Conservation (phyloP, 2,888 invertebrate species). For the Amphipoea oculea region DNA sequence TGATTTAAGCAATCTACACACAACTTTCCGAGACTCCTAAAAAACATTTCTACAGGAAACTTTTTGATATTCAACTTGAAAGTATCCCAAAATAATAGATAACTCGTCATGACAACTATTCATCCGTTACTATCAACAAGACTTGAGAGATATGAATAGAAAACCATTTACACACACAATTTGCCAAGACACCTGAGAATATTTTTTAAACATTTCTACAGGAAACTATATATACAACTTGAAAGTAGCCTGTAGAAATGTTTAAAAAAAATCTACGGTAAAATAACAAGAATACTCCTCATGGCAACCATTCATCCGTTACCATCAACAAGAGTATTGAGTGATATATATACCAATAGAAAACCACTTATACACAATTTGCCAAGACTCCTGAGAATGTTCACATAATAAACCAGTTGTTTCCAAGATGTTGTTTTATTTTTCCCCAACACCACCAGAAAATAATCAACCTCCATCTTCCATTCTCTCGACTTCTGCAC, state of each 20-base stretch:
- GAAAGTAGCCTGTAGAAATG: background rate
- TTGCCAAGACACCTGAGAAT: background rate
- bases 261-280: background rate
- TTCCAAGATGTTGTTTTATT: no score
- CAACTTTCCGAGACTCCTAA: background rate
- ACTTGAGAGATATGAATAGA: background rate
- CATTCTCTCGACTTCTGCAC: no score
- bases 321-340: background rate
- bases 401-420: no score
- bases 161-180: background rate
- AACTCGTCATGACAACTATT: background rate
- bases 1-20: background rate
- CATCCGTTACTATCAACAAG: background rate
- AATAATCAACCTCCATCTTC: no score
- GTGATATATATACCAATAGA: no score
- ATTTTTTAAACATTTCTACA: no score
- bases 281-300: background rate
- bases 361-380: background rate
- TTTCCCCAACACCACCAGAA: no score
- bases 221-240: background rate
- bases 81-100: background rate
- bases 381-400: background rate
- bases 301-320: background rate
- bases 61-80: background rate
- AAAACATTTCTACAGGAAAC: background rate